Evolutionary conservation across 2,888 invertebrate genomes (phyloP).

Genomic region (Poecilus cupreus): DNA sequence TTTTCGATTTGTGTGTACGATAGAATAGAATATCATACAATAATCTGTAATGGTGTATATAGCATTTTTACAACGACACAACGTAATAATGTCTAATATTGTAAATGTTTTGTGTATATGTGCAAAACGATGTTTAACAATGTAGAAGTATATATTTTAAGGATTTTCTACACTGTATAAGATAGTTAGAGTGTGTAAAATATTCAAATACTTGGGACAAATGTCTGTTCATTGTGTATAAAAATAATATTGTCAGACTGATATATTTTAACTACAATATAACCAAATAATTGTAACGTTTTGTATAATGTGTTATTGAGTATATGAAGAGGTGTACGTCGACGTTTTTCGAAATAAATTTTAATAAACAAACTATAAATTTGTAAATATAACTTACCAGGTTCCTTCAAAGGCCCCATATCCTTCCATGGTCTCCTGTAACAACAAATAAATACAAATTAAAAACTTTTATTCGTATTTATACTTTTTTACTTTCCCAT

Average conservation of each 20-base stretch:
- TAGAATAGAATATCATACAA: too few species aligned
- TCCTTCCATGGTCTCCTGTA: too few species aligned
- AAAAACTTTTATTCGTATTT: too few species aligned
- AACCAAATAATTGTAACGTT: conserved; percentile 66
- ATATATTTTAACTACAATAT: conserved; percentile 27
- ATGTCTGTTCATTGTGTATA: conserved; percentile 1
- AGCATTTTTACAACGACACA: conserved; percentile 41
- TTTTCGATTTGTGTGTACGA: too few species aligned
- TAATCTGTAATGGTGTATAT: background rate
- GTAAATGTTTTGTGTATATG: background rate
- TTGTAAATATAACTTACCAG: background rate
- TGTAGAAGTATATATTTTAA: too few species aligned
- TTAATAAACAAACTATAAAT: background rate
- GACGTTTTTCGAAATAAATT: conserved; percentile 49
- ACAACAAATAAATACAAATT: too few species aligned
- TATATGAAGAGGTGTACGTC: conserved; percentile 20
- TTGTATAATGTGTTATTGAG: conserved; percentile 19
- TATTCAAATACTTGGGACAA: background rate
- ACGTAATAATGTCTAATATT: conserved; percentile 6
- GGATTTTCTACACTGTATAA: background rate
- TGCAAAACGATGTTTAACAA: too few species aligned
- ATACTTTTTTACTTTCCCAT: too few species aligned
- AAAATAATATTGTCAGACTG: conserved; percentile 13
- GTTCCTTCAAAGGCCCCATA: background rate
- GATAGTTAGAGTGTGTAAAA: too few species aligned